phyloP scores from a whole-genome alignment of 2,797 vertebrate genomes.

The Echeneis naucrates region DNA sequence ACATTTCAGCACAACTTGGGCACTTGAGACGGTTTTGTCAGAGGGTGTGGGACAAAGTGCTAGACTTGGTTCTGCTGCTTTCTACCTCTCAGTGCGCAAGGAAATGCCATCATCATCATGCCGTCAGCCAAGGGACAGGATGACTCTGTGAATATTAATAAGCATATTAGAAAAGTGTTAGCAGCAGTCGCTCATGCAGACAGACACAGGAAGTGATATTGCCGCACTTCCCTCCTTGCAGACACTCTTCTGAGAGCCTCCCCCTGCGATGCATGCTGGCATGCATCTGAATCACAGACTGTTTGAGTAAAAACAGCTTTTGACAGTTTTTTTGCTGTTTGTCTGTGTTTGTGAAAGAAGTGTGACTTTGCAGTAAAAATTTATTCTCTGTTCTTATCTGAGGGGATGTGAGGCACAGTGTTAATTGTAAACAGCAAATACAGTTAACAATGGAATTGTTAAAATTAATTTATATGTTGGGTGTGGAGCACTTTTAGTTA shows the following conservation, averaged over 20 bases:
- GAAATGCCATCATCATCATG: slow-evolving; percentile 29
- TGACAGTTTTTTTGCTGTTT: slow-evolving; percentile 10
- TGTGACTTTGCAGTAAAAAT: slow-evolving; percentile 18
- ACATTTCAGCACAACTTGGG: slow-evolving; percentile 35
- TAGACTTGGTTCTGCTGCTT: slow-evolving; percentile 27
- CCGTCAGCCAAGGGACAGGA: slow-evolving; percentile 33
- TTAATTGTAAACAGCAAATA: slow-evolving; percentile 33
- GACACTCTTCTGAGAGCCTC: slow-evolving; percentile 58
- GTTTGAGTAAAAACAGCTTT: slow-evolving; percentile 1
- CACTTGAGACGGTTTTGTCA: slow-evolving; percentile 48
- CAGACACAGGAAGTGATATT: slow-evolving; percentile 80
- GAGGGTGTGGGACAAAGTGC: slow-evolving; percentile 46
- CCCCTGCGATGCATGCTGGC: slow-evolving; percentile 33
- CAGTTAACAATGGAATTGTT: slow-evolving; percentile 40
- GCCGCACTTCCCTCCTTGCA: slow-evolving; percentile 76
- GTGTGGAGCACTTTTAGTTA: slow-evolving; percentile 45
- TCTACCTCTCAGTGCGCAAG: slow-evolving; percentile 23
- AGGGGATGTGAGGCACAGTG: slow-evolving; percentile 33
- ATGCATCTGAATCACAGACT: slow-evolving; percentile 37
- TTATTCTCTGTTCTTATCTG: slow-evolving; percentile 27
- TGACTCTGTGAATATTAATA: slow-evolving; percentile 62
- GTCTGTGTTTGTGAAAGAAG: slow-evolving; percentile 25
- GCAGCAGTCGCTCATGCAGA: slow-evolving; percentile 73
- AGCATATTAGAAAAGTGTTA: slow-evolving; percentile 60
- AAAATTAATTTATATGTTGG: slow-evolving; percentile 52